phyloP scores from a whole-genome alignment of 2,113 vertebrate genomes.

The Ptilonorhynchus violaceus region DNA sequence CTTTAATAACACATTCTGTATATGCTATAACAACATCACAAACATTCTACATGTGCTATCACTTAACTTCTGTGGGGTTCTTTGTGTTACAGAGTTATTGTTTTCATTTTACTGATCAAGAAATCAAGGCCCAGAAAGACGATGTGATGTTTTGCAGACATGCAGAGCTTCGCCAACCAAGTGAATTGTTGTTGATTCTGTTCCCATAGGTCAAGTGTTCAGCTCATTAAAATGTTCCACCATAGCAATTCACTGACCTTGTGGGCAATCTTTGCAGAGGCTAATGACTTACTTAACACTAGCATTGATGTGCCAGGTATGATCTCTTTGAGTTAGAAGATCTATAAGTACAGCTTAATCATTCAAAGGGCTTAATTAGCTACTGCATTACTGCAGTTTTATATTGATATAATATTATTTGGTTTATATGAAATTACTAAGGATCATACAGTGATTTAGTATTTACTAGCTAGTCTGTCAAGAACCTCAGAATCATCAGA shows the following conservation, averaged over 20 bases:
- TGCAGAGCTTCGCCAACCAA: background rate
- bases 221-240: constrained; percentile 53
- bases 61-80: background rate
- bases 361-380: constrained; percentile 17
- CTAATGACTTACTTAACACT: constrained; percentile 48
- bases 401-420: background rate
- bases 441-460: background rate
- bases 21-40: background rate
- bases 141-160: background rate
- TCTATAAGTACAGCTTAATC: constrained; percentile 15
- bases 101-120: background rate
- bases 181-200: background rate
- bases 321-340: constrained; percentile 19
- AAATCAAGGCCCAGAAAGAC: background rate
- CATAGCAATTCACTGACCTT: constrained; percentile 4
- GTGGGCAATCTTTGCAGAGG: constrained; percentile 12
- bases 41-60: background rate
- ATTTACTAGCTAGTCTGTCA: background rate
- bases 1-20: background rate
- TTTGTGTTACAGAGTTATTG: background rate
- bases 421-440: background rate
- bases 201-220: constrained; percentile 13
- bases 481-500: background rate
- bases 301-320: constrained; percentile 43
- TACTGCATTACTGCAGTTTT: background rate